Evolutionary conservation across 2,113 vertebrate genomes (phyloP).

Genomic region (Hucho hucho): DNA sequence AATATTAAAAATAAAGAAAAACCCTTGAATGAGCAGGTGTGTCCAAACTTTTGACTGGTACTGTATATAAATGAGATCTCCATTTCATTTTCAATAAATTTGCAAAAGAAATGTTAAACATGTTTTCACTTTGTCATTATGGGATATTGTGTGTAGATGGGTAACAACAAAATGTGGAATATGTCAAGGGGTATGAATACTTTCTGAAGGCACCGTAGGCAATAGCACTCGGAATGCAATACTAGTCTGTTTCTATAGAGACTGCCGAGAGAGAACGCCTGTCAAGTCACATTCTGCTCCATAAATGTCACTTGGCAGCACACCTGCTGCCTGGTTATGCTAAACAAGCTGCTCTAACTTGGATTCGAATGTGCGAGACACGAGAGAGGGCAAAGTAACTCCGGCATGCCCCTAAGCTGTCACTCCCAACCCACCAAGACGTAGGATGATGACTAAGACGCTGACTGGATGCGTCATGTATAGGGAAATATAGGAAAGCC

Average conservation of each 20-base stretch:
- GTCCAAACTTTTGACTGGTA: no score
- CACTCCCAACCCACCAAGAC: conserved; percentile 53
- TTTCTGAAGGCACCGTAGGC: no score
- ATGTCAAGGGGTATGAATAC: no score
- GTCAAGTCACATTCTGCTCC: conserved; percentile 69
- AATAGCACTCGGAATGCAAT: not conserved
- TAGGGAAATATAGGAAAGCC: conserved; percentile 56
- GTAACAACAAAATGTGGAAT: no score
- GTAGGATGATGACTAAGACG: conserved; percentile 61
- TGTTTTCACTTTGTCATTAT: no score
- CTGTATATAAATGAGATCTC: no score
- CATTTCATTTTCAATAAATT: no score
- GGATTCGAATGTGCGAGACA: conserved; percentile 63
- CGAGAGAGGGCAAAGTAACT: conserved; percentile 54
- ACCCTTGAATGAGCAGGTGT: no score
- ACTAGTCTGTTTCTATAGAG: conserved; percentile 57
- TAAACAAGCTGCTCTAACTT: conserved; percentile 70
- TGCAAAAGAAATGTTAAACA: no score
- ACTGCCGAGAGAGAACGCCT: conserved; percentile 41
- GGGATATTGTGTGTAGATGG: no score
- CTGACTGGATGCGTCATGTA: conserved; percentile 68
- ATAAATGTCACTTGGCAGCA: conserved; percentile 72
- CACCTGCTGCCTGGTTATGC: conserved; percentile 75
- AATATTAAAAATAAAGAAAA: no score
- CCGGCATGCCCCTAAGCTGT: conserved; percentile 54